phyloP scores from a whole-genome alignment of 2,888 invertebrate species.

The Sarcophaga subvicina region DNA sequence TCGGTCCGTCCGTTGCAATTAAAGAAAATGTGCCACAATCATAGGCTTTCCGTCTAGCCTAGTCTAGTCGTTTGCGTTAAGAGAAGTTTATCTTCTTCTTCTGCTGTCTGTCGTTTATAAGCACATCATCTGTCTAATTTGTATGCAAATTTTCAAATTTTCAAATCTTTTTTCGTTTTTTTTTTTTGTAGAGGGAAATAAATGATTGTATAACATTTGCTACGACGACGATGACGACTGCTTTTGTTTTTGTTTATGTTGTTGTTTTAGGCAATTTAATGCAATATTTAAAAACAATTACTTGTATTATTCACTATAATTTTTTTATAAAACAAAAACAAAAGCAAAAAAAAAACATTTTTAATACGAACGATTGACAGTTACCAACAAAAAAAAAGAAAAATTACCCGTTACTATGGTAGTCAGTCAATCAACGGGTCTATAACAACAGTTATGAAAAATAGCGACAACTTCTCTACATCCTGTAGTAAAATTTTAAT shows the following conservation, averaged over 20 bases:
- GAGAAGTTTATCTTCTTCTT: neutral
- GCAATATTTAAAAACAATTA: neutral
- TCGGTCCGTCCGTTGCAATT: neutral
- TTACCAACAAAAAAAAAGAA: neutral
- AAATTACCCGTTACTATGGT: neutral
- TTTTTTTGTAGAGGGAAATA: neutral
- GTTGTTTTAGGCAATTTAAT: neutral
- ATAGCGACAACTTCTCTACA: conserved; percentile 14
- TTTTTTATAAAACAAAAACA: neutral
- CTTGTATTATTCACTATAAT: neutral
- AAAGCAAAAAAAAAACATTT: neutral
- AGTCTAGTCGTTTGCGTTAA: neutral
- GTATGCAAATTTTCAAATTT: neutral
- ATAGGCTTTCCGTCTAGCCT: neutral
- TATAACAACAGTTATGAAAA: neutral
- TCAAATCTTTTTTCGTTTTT: too few relatives aligned
- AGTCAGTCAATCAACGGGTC: neutral
- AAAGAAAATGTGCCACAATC: neutral
- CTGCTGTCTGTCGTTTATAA: neutral
- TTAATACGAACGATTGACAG: neutral
- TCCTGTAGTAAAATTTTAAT: conserved; percentile 48
- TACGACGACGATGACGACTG: neutral
- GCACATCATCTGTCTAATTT: neutral
- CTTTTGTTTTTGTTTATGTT: neutral
- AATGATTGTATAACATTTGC: neutral